These are phyloP conservation scores for Haemorhous mexicanus DNA, from an alignment of 2,113 vertebrate species.

Conservation along the genomic window DNA sequence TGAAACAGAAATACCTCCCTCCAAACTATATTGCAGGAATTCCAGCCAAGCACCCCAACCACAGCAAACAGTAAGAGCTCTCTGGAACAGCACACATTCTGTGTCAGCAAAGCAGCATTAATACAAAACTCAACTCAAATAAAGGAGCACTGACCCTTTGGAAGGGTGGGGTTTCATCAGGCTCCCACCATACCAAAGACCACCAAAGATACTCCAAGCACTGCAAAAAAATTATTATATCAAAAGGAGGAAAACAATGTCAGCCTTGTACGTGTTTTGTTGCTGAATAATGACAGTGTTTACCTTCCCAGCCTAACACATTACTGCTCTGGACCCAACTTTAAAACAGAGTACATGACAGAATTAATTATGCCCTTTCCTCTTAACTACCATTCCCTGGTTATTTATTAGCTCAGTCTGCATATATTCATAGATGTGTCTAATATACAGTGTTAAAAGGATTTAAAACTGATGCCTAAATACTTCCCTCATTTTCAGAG, in stretches of 20 bases:
- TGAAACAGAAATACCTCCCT: slow-evolving; percentile 8
- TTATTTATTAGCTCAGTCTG: slow-evolving; percentile 57
- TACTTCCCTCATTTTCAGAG: not conserved
- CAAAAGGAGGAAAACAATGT: slow-evolving; percentile 47
- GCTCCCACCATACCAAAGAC: not conserved
- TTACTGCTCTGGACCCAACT: slow-evolving; percentile 44
- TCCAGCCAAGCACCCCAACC: not conserved
- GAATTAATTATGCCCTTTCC: slow-evolving; percentile 58
- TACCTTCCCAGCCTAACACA: slow-evolving; percentile 55
- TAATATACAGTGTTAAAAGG: not conserved
- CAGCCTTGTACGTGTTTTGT: not conserved
- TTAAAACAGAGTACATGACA: slow-evolving; percentile 43
- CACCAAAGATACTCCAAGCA: not conserved
- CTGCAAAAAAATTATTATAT: slow-evolving; percentile 56
- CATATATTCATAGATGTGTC: slow-evolving; percentile 28
- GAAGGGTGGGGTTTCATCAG: slow-evolving; percentile 5
- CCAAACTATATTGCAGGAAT: not conserved
- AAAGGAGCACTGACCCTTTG: not conserved
- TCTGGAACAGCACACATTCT: slow-evolving; percentile 10
- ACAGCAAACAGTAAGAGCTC: not conserved
- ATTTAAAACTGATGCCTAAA: slow-evolving; percentile 8
- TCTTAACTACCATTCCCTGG: slow-evolving; percentile 39
- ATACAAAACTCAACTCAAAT: slow-evolving; percentile 13
- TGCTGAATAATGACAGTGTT: slow-evolving; percentile 63
- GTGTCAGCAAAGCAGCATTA: slow-evolving; percentile 7